A percentile compares a stretch with the other conserved stretches of the same genome.
phyloP scores from a whole-genome alignment of 2,113 vertebrate genomes.

The Rana temporaria region DNA sequence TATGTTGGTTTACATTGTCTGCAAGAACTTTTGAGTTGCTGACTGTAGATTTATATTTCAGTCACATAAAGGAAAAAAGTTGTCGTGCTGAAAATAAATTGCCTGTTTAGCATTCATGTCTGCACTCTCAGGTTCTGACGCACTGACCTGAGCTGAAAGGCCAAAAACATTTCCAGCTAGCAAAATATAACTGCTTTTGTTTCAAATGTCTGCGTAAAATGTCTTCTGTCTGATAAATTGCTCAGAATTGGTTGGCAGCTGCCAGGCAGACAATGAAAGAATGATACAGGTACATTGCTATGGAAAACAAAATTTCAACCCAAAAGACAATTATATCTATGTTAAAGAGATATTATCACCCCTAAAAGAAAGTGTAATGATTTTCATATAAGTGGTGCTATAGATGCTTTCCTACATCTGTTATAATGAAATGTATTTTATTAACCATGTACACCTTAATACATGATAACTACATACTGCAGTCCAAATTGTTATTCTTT shows the following conservation, averaged over 20 bases:
- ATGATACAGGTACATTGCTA: too few species aligned
- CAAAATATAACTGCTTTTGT: constrained; percentile 38
- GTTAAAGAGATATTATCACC: too few species aligned
- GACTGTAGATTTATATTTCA: constrained; percentile 16
- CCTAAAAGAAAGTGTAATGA: too few species aligned
- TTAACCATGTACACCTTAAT: too few species aligned
- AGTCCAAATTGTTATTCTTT: too few species aligned
- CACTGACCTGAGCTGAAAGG: constrained; percentile 35
- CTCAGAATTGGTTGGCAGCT: constrained; percentile 6
- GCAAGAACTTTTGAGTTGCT: not conserved
- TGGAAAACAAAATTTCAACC: too few species aligned
- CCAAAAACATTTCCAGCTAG: constrained; percentile 35
- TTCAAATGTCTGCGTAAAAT: constrained; percentile 16
- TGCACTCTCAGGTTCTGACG: accelerated
- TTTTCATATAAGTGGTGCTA: too few species aligned
- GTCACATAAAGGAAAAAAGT: constrained; percentile 32
- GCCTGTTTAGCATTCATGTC: constrained; percentile 36
- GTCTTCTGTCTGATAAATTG: constrained; percentile 10
- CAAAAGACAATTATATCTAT: too few species aligned
- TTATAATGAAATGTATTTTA: too few species aligned
- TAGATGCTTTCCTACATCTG: too few species aligned
- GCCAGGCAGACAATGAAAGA: not conserved
- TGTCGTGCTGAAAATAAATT: constrained; percentile 23
- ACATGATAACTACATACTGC: too few species aligned
- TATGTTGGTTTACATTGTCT: not conserved